A percentile compares a stretch with the other conserved stretches of the same genome.
Evolutionary conservation across 2,888 invertebrate species (phyloP).

Genomic region (Carcina quercana): DNA sequence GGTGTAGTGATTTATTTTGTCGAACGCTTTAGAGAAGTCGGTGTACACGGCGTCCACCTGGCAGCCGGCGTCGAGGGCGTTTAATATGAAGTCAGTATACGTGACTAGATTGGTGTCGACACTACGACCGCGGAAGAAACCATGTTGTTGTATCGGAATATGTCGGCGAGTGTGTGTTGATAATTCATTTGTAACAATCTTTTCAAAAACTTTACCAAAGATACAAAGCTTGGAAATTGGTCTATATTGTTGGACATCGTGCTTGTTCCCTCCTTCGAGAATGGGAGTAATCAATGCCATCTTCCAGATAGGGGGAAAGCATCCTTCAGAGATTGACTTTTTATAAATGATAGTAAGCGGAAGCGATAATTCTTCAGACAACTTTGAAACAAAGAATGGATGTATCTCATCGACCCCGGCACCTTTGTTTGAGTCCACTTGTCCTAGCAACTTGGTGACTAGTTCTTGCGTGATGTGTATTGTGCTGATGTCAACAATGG

Average conservation of each 20-base stretch:
- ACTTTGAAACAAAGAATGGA: slow-evolving; percentile 1
- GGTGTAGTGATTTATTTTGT: slow-evolving; percentile 7
- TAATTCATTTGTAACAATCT: slow-evolving; percentile 12
- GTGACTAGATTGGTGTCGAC: slow-evolving; percentile 12
- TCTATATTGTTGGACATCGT: slow-evolving; percentile 11
- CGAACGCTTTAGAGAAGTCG: slow-evolving; percentile 1
- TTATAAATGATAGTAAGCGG: background rate
- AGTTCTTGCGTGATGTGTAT: background rate
- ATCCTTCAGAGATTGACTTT: background rate
- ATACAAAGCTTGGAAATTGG: slow-evolving; percentile 15
- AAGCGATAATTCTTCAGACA: background rate
- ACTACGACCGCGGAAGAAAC: slow-evolving; percentile 10
- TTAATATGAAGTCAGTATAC: slow-evolving; percentile 7
- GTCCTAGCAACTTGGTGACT: background rate
- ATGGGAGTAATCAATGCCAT: slow-evolving; percentile 14
- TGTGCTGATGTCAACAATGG: no score
- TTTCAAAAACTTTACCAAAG: slow-evolving; percentile 16
- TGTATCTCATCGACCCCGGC: slow-evolving; percentile 9
- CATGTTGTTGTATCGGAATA: slow-evolving; percentile 11
- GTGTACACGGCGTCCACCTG: slow-evolving; percentile 5
- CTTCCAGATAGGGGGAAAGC: slow-evolving; percentile 10
- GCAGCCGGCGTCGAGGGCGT: slow-evolving; percentile 7
- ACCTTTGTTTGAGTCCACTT: slow-evolving; percentile 4
- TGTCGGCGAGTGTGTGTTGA: slow-evolving; percentile 1
- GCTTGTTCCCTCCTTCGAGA: slow-evolving; percentile 9